These are phyloP conservation scores for Eretmocerus hayati DNA, from an alignment of 2,888 invertebrate genomes.

Conservation along the genomic window DNA sequence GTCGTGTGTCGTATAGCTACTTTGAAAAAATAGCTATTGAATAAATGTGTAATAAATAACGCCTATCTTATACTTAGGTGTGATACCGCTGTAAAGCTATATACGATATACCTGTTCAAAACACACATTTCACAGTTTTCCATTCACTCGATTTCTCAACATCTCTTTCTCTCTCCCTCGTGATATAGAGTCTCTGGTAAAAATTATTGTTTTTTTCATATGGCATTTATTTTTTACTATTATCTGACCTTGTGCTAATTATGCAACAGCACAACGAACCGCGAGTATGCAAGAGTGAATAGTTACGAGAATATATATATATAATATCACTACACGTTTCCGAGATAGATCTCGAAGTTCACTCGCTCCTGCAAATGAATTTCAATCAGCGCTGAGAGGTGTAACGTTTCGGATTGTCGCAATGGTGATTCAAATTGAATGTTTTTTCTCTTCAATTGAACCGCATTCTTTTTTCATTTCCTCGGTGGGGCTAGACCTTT, in stretches of 20 bases:
- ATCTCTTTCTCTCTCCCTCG: constrained; percentile 13
- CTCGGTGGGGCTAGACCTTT: too few relatives aligned
- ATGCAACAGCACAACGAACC: not conserved
- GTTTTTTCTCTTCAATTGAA: too few relatives aligned
- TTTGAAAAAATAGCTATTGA: constrained; percentile 18
- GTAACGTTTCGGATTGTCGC: too few relatives aligned
- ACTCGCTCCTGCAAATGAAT: too few relatives aligned
- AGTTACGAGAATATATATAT: too few relatives aligned
- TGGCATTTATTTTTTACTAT: constrained; percentile 7
- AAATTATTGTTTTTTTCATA: constrained; percentile 8
- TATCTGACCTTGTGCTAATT: constrained; percentile 13
- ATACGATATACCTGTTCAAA: constrained; percentile 8
- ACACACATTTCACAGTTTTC: constrained; percentile 13
- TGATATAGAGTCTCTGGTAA: too few relatives aligned
- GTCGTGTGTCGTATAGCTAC: constrained; percentile 7
- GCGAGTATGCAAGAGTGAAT: too few relatives aligned
- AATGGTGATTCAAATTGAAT: too few relatives aligned
- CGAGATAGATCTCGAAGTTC: too few relatives aligned
- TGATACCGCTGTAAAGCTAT: constrained; percentile 7
- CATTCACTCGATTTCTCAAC: constrained; percentile 24
- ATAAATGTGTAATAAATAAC: constrained; percentile 24
- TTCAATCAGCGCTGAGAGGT: too few relatives aligned
- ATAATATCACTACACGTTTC: too few relatives aligned
- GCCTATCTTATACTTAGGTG: constrained; percentile 13
- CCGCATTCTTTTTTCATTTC: too few relatives aligned